These are phyloP conservation scores for Listronotus oregonensis DNA, from an alignment of 1,140 invertebrate genomes.

Conservation along the genomic window DNA sequence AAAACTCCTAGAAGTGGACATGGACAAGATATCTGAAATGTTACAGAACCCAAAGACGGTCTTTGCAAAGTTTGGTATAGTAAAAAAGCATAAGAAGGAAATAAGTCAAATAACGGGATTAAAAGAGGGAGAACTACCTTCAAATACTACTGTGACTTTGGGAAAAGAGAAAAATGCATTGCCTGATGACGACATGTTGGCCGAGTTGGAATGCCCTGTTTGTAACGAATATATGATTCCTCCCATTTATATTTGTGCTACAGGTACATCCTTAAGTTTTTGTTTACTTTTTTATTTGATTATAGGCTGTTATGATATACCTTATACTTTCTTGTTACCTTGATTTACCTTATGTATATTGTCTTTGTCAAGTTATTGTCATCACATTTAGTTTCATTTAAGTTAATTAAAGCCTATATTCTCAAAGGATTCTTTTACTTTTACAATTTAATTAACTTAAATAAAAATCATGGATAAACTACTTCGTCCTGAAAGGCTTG, in stretches of 20 bases:
- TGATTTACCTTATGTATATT: too few species aligned
- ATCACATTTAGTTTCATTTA: too few species aligned
- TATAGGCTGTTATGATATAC: too few species aligned
- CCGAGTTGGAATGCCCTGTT: slow-evolving; percentile 63
- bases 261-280: too few species aligned
- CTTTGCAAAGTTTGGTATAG: slow-evolving; percentile 30
- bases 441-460: too few species aligned
- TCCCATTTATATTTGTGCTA: slow-evolving; percentile 59
- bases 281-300: too few species aligned
- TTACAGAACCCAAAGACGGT: slow-evolving; percentile 18
- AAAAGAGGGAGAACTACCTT: slow-evolving; percentile 5
- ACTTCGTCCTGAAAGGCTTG: too few species aligned
- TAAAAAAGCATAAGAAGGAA: slow-evolving; percentile 37
- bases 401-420: too few species aligned
- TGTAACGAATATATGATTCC: slow-evolving; percentile 63
- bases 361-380: too few species aligned
- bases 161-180: slow-evolving; percentile 5
- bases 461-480: too few species aligned
- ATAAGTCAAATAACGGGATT: slow-evolving; percentile 22
- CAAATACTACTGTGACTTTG: background rate
- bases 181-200: slow-evolving; percentile 50
- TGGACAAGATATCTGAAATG: slow-evolving; percentile 21
- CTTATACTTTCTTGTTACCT: too few species aligned
- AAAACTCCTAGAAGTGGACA: slow-evolving; percentile 26
- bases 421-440: too few species aligned